Evolutionary conservation across 2,888 invertebrate genomes (phyloP).

Genomic region (Callimorpha dominula): DNA sequence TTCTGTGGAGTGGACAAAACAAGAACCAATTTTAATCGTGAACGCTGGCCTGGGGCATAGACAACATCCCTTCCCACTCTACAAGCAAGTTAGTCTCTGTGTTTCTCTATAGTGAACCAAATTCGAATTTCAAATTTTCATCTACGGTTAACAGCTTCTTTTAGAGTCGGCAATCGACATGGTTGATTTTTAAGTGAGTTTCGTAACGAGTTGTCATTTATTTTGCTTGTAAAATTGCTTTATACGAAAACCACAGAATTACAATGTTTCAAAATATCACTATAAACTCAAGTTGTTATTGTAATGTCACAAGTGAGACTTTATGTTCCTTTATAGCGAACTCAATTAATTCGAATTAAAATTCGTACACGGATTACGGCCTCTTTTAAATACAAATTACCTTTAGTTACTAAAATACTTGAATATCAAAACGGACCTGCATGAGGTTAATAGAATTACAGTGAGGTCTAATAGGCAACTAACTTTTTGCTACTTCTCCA

Average conservation of each 20-base stretch:
- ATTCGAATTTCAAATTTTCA: constrained; percentile 11
- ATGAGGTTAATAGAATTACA: too few relatives aligned
- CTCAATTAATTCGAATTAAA: neutral
- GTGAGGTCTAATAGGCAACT: too few relatives aligned
- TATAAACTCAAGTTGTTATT: neutral
- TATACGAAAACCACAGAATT: neutral
- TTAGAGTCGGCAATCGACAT: neutral
- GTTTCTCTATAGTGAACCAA: neutral
- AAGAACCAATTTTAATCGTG: constrained; percentile 8
- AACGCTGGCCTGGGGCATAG: constrained; percentile 7
- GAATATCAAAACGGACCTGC: too few relatives aligned
- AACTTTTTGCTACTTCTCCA: too few relatives aligned
- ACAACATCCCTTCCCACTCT: neutral
- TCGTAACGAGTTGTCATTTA: neutral
- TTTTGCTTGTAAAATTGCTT: neutral
- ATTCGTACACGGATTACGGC: neutral
- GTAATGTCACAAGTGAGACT: neutral
- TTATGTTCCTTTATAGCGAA: neutral
- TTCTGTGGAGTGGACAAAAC: constrained; percentile 1
- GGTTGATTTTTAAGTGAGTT: neutral
- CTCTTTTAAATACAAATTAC: too few relatives aligned
- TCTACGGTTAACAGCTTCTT: neutral
- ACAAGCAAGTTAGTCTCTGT: neutral
- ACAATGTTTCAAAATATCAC: neutral
- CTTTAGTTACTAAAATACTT: too few relatives aligned